These are phyloP conservation scores for Premnoplex brunnescens DNA, from an alignment of 2,797 vertebrate species.

Conservation along the genomic window DNA sequence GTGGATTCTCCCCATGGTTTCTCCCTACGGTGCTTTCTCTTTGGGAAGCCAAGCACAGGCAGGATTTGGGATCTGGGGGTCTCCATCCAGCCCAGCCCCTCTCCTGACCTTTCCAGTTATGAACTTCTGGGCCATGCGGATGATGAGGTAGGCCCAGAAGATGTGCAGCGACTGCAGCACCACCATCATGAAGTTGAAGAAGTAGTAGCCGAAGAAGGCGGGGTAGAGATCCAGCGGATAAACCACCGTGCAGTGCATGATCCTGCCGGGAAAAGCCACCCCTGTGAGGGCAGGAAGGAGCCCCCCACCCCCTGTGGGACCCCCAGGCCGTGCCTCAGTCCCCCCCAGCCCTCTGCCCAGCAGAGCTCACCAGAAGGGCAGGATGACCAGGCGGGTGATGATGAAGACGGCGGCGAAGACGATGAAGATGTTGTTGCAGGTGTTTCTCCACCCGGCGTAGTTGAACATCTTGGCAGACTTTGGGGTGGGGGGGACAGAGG, in stretches of 20 bases:
- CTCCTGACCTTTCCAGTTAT: conserved; percentile 87
- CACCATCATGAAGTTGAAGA: conserved; percentile 91
- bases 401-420: conserved; percentile 91
- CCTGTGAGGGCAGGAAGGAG: fast-evolving
- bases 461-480: conserved; percentile 98
- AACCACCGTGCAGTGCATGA: conserved; percentile 90
- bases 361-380: conserved; percentile 89
- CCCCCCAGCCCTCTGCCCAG: fast-evolving
- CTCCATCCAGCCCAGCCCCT: neutral
- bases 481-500: neutral
- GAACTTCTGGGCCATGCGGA: conserved; percentile 93
- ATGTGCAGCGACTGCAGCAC: conserved; percentile 89
- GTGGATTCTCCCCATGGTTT: too few relatives aligned
- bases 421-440: conserved; percentile 95
- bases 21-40: too few relatives aligned
- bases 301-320: fast-evolving
- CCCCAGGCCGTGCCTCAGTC: neutral
- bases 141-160: conserved; percentile 94
- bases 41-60: fast-evolving
- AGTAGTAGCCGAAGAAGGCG: conserved; percentile 95
- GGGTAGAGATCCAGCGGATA: conserved; percentile 89
- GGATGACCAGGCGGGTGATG: conserved; percentile 88
- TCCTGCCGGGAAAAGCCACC: conserved; percentile 73
- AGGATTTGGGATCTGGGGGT: fast-evolving
- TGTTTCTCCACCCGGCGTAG: conserved; percentile 94